A percentile compares a stretch with the other conserved stretches of the same genome.
Conservation (phyloP, 2,797 vertebrate species). For the Tympanoctomys barrerae region DNA sequence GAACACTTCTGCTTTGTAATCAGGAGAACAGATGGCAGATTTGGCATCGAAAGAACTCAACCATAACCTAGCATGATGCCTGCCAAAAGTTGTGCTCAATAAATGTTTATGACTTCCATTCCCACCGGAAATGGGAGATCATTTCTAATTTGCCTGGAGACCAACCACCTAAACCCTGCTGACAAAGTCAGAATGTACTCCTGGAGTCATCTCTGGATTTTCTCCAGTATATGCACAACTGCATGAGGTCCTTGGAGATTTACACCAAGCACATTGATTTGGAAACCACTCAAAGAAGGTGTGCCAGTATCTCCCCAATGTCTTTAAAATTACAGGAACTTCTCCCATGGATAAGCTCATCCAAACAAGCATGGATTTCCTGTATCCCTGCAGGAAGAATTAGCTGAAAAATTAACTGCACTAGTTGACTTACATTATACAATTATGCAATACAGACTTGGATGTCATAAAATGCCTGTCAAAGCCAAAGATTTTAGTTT, state of each 20-base stretch:
- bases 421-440: background rate
- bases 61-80: background rate
- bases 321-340: background rate
- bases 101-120: background rate
- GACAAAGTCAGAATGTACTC: constrained; percentile 21
- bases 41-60: constrained; percentile 48
- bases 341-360: background rate
- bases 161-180: background rate
- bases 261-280: background rate
- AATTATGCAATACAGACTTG: constrained; percentile 12
- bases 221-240: background rate
- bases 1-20: constrained; percentile 30
- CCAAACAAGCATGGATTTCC: background rate
- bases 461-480: constrained; percentile 17
- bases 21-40: constrained; percentile 68
- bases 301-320: background rate
- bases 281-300: constrained; percentile 30
- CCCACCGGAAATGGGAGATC: background rate
- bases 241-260: background rate
- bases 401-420: constrained; percentile 47
- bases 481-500: background rate
- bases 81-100: constrained; percentile 43
- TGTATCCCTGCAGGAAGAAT: constrained; percentile 11
- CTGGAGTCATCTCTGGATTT: background rate
- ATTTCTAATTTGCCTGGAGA: constrained; percentile 32